Evolutionary conservation across 2,113 vertebrate species (phyloP), one percentile per base, ranked within the genome.

Genomic region (Elachura formosa): DNA sequence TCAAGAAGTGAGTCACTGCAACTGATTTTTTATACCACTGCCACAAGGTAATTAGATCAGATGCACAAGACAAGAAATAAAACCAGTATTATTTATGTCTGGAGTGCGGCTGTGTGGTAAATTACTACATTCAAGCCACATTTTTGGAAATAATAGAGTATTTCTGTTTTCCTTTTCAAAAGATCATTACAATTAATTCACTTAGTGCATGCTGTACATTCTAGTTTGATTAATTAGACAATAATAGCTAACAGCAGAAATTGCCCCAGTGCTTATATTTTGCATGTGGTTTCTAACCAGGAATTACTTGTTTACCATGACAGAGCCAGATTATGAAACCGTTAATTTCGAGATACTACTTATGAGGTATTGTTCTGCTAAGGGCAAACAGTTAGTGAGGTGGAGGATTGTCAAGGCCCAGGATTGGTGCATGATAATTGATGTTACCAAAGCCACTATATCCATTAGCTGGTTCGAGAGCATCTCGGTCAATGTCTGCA

Each of bases 21-120:
- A 63, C 26, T 6, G 38, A 79, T 90, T 95, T 75, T 75, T 78
- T 83, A 49, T 24, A 73, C 51, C 14, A 9, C 41, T 85, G 46
- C 84, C 82, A 76, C 75, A 38, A 89, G 80, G 66, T 58, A 89
- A 93, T 91, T 86, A 89, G 54, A 63, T 83, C 56, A 45, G 71
- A 83, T 67, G 72, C 79, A 90, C 64, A 94, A 96, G 96, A 97
- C 59, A 91, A 81, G 54, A 97, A 87, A 93, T 81, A 91, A 94
- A 96, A 95, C 89, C 26, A 82, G 84, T 87, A 88, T 73, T 91
- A 97, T 94, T 96, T 95, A 89, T n/a, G 62, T 90, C 88, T 93
- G 95, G 96, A 84, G 87, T 79, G 92, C 67, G 76, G n/a, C 4
- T 73, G 23, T 75, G 63, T 76, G 95, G 87, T 95, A 96, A 97